These are phyloP conservation scores for Riparia riparia DNA, from an alignment of 2,113 vertebrate species.

Conservation along the genomic window DNA sequence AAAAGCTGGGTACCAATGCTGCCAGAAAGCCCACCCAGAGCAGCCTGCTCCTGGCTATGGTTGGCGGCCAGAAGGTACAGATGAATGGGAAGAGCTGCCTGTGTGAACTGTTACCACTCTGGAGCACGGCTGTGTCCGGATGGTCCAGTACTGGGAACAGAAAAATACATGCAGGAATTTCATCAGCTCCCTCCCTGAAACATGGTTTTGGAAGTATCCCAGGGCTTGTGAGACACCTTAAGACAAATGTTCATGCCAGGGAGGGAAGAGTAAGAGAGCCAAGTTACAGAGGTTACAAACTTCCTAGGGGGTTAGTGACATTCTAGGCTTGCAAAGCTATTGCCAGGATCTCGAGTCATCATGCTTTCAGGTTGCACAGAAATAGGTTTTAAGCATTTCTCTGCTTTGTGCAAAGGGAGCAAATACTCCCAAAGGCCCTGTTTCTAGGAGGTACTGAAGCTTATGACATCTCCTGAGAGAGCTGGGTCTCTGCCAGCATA, in stretches of 20 bases:
- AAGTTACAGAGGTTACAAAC: background rate
- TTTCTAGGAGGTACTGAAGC: background rate
- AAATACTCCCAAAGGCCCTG: background rate
- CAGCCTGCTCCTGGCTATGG: accelerated
- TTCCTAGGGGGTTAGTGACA: background rate
- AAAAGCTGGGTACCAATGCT: background rate
- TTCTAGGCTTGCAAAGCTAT: background rate
- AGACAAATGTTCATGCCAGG: background rate
- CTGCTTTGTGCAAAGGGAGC: background rate
- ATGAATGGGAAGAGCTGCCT: background rate
- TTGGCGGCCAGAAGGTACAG: no score
- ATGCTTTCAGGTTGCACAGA: background rate
- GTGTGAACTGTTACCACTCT: background rate
- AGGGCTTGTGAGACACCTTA: background rate
- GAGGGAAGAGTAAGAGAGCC: background rate
- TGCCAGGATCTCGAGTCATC: background rate
- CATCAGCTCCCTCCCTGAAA: background rate
- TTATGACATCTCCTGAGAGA: background rate
- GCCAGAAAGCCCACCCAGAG: accelerated
- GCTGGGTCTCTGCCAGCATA: background rate
- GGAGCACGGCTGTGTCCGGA: accelerated
- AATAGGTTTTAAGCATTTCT: background rate
- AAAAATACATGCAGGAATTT: background rate
- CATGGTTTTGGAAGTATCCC: background rate
- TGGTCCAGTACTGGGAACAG: background rate